phyloP scores from a whole-genome alignment of 1,140 invertebrate species.

The Amyelois transitella region DNA sequence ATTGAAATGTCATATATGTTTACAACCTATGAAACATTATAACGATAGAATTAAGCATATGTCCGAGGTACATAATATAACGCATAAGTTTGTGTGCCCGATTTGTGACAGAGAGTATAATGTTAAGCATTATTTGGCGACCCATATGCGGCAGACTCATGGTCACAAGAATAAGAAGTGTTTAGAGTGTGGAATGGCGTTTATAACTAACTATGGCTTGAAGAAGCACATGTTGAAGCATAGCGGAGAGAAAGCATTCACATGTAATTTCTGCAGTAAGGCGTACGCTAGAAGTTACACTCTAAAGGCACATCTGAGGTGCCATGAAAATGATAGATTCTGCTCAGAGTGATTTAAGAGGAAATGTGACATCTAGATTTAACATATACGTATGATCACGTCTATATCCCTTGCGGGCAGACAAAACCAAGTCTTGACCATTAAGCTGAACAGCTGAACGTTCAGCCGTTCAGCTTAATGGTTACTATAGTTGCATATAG shows the following conservation, averaged over 20 bases:
- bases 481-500: too few species aligned
- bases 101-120: conserved; percentile 50
- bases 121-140: conserved; percentile 60
- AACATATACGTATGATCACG: too few species aligned
- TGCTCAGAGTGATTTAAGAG: neutral
- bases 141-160: conserved; percentile 58
- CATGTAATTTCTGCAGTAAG: conserved; percentile 42
- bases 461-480: too few species aligned
- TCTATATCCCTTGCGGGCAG: too few species aligned
- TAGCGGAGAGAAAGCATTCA: conserved; percentile 40
- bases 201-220: conserved; percentile 56
- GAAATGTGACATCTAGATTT: too few species aligned
- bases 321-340: conserved; percentile 25
- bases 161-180: conserved; percentile 61
- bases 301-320: conserved; percentile 47
- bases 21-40: conserved; percentile 62
- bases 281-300: conserved; percentile 49
- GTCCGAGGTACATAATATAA: conserved; percentile 56
- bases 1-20: conserved; percentile 60
- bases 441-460: too few species aligned
- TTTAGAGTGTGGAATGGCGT: conserved; percentile 50
- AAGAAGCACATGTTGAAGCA: conserved; percentile 62
- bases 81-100: conserved; percentile 53
- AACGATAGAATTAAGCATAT: conserved; percentile 61
- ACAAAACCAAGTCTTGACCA: too few species aligned